These are phyloP conservation scores for Micromys minutus DNA, from an alignment of 2,113 vertebrate genomes.

Conservation along the genomic window DNA sequence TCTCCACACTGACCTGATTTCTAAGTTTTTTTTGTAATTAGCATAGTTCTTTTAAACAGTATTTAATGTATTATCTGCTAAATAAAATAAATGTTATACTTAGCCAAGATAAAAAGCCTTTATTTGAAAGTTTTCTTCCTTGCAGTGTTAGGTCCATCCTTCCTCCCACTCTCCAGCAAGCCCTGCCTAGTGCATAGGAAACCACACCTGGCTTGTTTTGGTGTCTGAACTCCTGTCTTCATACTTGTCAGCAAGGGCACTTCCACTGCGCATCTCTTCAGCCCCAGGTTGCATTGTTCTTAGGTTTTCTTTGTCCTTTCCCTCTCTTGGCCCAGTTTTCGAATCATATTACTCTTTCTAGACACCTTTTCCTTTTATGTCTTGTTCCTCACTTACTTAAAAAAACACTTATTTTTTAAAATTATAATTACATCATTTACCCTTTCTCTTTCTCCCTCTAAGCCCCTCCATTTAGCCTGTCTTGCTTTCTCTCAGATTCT, in stretches of 20 bases:
- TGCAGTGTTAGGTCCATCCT: not conserved
- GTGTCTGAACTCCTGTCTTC: not conserved
- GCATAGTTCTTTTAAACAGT: not conserved
- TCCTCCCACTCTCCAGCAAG: not conserved
- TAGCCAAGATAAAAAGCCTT: not conserved
- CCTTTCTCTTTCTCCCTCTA: not conserved
- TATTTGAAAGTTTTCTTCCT: not conserved
- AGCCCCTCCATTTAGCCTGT: not conserved
- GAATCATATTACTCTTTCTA: not conserved
- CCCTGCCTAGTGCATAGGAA: too few relatives aligned
- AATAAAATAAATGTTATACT: not conserved
- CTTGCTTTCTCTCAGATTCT: not conserved
- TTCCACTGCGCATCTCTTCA: not conserved
- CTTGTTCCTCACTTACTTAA: not conserved
- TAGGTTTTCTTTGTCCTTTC: not conserved
- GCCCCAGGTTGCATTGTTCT: not conserved
- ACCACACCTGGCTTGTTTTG: not conserved
- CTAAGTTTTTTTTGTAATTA: constrained; percentile 39
- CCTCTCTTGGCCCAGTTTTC: not conserved
- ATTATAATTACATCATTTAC: not conserved
- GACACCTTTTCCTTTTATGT: not conserved
- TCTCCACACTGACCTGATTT: not conserved
- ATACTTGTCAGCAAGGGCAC: not conserved
- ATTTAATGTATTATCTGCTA: not conserved
- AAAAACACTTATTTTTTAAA: not conserved